A percentile compares a stretch with the other conserved stretches of the same genome.
These are phyloP conservation scores for Sinonovacula constricta DNA, from an alignment of 1,140 invertebrate genomes.

Conservation along the genomic window DNA sequence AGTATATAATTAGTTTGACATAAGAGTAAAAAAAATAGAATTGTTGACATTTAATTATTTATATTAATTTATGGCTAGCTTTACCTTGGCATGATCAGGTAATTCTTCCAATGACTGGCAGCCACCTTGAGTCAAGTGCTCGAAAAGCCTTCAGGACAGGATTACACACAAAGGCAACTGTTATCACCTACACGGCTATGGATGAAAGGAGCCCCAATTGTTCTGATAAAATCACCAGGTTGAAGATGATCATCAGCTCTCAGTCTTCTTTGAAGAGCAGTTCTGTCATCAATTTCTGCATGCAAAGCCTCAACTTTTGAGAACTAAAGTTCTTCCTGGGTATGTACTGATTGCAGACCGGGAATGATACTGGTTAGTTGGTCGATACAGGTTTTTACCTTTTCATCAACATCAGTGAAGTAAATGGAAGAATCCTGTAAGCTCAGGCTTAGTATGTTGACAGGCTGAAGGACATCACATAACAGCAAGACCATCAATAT, in stretches of 20 bases:
- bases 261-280: background rate
- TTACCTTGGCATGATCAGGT: background rate
- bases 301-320: background rate
- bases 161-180: conserved; percentile 8
- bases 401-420: conserved; percentile 1
- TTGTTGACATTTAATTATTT: background rate
- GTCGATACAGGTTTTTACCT: background rate
- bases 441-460: background rate
- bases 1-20: background rate
- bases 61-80: background rate
- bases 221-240: background rate
- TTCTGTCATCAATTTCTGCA: background rate
- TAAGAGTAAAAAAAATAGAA: background rate
- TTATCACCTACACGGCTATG: conserved; percentile 3
- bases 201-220: background rate
- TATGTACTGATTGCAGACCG: background rate
- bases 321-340: background rate
- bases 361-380: background rate
- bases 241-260: background rate
- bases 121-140: background rate
- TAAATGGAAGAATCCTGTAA: background rate
- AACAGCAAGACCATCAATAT: conserved; percentile 18
- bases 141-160: background rate
- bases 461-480: conserved; percentile 12
- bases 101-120: background rate